phyloP scores from a whole-genome alignment of 2,888 invertebrate genomes.

The Lepidonotus clava region DNA sequence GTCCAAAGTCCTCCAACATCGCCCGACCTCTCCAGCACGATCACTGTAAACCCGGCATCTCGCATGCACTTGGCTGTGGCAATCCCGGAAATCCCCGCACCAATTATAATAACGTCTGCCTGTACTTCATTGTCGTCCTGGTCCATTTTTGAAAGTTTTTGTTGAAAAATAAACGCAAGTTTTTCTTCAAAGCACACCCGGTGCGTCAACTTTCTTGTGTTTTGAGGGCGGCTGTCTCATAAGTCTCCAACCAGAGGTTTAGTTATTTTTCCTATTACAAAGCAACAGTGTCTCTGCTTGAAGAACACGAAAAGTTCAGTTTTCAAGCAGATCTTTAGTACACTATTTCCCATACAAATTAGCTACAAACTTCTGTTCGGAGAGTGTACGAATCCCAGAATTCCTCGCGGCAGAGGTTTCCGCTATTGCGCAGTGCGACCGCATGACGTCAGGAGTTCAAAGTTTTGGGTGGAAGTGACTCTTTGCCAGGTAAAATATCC shows the following conservation, averaged over 20 bases:
- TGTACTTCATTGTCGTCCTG: background rate
- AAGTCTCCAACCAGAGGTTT: background rate
- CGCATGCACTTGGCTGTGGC: constrained; percentile 63
- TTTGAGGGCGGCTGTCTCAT: background rate
- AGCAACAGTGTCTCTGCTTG: too few relatives aligned
- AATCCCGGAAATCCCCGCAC: constrained; percentile 61
- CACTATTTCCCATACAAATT: too few relatives aligned
- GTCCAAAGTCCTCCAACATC: constrained; percentile 78
- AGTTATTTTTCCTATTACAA: too few relatives aligned
- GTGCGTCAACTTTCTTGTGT: background rate
- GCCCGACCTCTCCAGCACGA: constrained; percentile 73
- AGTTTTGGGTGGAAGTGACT: constrained; percentile 56
- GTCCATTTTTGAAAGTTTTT: background rate
- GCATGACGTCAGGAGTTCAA: constrained; percentile 59
- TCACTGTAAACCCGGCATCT: constrained; percentile 72
- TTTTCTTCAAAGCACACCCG: background rate
- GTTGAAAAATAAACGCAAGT: background rate
- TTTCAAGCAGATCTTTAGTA: background rate
- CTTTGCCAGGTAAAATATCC: constrained; percentile 25
- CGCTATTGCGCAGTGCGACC: constrained; percentile 49
- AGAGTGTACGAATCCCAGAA: background rate
- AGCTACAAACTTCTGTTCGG: background rate
- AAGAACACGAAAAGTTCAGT: too few relatives aligned
- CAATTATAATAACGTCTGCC: constrained; percentile 59
- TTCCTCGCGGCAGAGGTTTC: constrained; percentile 12